phyloP scores from a whole-genome alignment of 2,797 vertebrate species.

The Gadopsis bispinosus region DNA sequence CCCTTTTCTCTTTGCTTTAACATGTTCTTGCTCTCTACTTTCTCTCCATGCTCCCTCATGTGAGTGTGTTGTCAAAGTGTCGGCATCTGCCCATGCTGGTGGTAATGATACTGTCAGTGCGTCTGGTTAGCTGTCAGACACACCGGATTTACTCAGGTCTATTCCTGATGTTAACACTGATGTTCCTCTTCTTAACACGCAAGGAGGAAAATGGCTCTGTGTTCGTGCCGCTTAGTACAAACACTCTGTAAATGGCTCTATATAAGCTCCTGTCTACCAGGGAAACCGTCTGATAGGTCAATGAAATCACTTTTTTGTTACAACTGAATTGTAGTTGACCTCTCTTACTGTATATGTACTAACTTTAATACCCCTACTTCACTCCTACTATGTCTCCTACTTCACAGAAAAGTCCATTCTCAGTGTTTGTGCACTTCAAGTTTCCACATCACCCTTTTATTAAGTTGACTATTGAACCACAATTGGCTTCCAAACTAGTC shows the following conservation, averaged over 20 bases:
- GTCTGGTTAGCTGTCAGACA: slow-evolving; percentile 81
- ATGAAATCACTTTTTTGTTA: slow-evolving; percentile 26
- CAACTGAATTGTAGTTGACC: neutral
- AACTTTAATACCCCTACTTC: too few species aligned
- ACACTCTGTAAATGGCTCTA: slow-evolving; percentile 57
- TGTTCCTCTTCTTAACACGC: slow-evolving; percentile 75
- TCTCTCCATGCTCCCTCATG: slow-evolving; percentile 47
- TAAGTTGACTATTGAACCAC: too few species aligned
- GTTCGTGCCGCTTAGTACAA: slow-evolving; percentile 72
- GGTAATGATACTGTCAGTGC: slow-evolving; percentile 84
- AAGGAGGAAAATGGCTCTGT: slow-evolving; percentile 65
- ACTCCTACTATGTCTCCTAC: neutral
- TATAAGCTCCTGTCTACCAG: slow-evolving; percentile 54
- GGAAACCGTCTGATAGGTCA: slow-evolving; percentile 50
- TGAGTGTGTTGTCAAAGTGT: slow-evolving; percentile 75
- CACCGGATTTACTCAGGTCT: slow-evolving; percentile 74
- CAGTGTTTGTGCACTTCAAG: neutral
- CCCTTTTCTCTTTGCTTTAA: slow-evolving; percentile 36
- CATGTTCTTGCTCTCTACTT: slow-evolving; percentile 43
- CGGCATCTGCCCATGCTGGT: slow-evolving; percentile 67
- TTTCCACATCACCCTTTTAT: too few species aligned
- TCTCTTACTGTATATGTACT: slow-evolving; percentile 1
- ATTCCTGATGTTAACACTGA: slow-evolving; percentile 82
- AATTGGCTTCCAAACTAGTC: neutral
- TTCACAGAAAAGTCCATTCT: neutral